Evolutionary conservation across 1,140 invertebrate species (phyloP).

Genomic region (Euglossa dilemma): DNA sequence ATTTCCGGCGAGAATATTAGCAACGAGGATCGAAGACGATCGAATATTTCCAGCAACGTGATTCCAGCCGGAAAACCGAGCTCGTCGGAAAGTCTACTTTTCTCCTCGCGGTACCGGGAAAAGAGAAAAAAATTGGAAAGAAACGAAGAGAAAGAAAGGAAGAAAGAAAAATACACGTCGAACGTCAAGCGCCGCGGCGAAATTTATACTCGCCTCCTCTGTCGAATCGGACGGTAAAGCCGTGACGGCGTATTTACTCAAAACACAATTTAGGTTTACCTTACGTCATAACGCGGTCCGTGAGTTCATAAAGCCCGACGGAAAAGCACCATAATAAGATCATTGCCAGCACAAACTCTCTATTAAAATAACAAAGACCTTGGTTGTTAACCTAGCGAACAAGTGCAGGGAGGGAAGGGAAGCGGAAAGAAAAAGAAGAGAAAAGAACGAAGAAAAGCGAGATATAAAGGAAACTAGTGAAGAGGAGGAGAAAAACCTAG

Average conservation of each 20-base stretch:
- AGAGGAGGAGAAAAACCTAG: too few species aligned
- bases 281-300: constrained; percentile 10
- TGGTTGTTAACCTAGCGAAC: background rate
- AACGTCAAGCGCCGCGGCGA: background rate
- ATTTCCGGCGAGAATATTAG: too few species aligned
- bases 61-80: too few species aligned
- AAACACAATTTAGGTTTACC: constrained; percentile 33
- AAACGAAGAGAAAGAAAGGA: background rate
- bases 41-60: too few species aligned
- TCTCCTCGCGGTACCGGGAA: too few species aligned
- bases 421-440: background rate
- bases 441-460: background rate
- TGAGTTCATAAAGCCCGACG: constrained; percentile 3
- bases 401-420: too few species aligned
- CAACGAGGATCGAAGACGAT: too few species aligned
- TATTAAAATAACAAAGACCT: background rate
- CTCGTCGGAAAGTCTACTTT: too few species aligned
- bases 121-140: background rate
- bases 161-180: constrained; percentile 6
- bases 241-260: constrained; percentile 20
- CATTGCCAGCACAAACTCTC: constrained; percentile 1
- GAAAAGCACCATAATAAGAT: constrained; percentile 10
- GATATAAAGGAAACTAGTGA: background rate
- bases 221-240: background rate
- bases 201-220: constrained; percentile 8